Base-by-base conservation (phyloP, 2,888 invertebrate genomes). In the Oeneis ivallda region DNA sequence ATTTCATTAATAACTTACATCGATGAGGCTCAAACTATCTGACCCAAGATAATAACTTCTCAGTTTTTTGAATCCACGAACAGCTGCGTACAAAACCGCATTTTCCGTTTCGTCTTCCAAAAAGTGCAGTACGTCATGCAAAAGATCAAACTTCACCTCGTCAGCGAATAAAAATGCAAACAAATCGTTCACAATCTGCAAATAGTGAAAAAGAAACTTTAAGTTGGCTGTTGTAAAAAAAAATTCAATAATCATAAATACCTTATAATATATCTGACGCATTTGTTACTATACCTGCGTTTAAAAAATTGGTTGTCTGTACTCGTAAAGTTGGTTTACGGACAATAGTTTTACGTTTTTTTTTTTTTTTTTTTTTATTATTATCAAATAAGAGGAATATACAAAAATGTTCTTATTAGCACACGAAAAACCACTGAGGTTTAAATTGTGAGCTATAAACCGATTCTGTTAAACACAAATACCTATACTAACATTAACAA, bases 41-140 rank as follows among this genome's bases (percentile, higher is more conserved):
- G 82, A 79, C 1, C 86, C 89, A 1, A 81, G 65, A 57, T 83
- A 91, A 10, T 72, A 73, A n/a, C 72, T 75, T 64, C 87, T 79
- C 17, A 92, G 66, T 74, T 86, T 93, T 26, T 75, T 89, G 34
- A 94, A 81, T 11, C 93, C 93, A 5, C 77, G 79, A 4, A 94
- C 76, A 0, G 95, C 95, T 0, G 95, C 92, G 45, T 86, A 89
- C 97, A 97, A 97, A 0, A 97, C 96, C 2, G 95, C 90, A 75
- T 95, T 96, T 62, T 95, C 93, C 0, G 82, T 88, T 83, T 96
- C 96, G 1, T 92, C 85, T 3, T 81, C 76, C 72, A 98, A 85
- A 79, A 96, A 97, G 15, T 89, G 86, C 1, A 95, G 84, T 0
- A 95, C 85, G 0, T 93, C 84, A 15, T 96, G 85, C 0, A 95